phyloP scores from a whole-genome alignment of 2,888 invertebrate species.

The Sinelater perroti region DNA sequence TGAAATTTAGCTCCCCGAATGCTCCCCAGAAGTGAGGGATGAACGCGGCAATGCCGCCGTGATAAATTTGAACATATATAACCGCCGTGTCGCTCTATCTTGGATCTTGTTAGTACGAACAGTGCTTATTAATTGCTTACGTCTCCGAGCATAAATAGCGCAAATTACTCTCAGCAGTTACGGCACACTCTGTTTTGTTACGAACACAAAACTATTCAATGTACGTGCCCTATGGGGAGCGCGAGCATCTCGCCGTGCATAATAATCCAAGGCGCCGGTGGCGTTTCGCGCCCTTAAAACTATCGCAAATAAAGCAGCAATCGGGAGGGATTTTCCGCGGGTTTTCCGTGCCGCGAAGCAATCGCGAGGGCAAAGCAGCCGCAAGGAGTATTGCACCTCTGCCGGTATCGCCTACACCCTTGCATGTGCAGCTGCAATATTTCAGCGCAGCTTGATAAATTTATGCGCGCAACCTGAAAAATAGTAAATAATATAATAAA shows the following conservation, averaged over 20 bases:
- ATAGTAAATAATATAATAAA: conserved; percentile 49
- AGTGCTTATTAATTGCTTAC: conserved; percentile 32
- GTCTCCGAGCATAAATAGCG: conserved; percentile 32
- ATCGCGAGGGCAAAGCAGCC: conserved; percentile 11
- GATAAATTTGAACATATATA: conserved; percentile 17
- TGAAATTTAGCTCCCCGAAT: too few relatives aligned
- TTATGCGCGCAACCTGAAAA: conserved; percentile 45
- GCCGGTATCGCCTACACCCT: conserved; percentile 41
- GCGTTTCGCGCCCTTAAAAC: not conserved
- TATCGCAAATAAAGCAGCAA: conserved; percentile 18
- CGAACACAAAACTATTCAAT: conserved; percentile 25
- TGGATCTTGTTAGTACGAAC: conserved; percentile 27
- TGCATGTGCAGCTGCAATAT: conserved; percentile 48
- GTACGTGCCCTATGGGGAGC: conserved; percentile 26
- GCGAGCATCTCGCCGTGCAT: conserved; percentile 27
- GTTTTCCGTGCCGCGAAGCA: conserved; percentile 15
- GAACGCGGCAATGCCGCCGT: not conserved
- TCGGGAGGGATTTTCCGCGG: conserved; percentile 1
- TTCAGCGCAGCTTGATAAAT: conserved; percentile 46
- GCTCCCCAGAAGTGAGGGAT: too few relatives aligned
- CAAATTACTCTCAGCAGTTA: conserved; percentile 29
- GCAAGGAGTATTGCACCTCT: conserved; percentile 44
- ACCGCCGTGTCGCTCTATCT: conserved; percentile 13
- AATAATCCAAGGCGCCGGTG: conserved; percentile 19
- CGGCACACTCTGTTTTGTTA: conserved; percentile 21